These are phyloP conservation scores for Megalurothrips usitatus DNA, from an alignment of 2,888 invertebrate species.

Conservation along the genomic window DNA sequence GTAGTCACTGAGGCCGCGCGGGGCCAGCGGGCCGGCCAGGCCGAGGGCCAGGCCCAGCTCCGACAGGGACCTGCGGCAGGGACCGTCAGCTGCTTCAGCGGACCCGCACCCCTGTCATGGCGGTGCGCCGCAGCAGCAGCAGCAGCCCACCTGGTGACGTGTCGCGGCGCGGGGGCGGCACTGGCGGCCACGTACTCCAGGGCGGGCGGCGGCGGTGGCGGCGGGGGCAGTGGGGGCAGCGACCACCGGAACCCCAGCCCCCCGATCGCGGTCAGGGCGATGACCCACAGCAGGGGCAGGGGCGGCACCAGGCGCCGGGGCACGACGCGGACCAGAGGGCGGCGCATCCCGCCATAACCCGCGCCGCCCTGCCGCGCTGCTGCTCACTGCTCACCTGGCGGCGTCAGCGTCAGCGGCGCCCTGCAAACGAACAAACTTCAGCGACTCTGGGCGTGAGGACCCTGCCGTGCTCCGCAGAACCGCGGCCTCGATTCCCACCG, in stretches of 20 bases:
- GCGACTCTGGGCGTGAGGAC: too few species aligned
- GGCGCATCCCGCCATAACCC: not conserved
- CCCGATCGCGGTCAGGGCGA: not conserved
- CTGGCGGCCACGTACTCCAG: not conserved
- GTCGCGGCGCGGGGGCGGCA: not conserved
- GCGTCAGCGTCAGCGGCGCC: not conserved
- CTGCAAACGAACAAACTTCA: not conserved
- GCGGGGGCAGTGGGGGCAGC: not conserved
- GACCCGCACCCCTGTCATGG: too few species aligned
- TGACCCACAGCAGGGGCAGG: not conserved
- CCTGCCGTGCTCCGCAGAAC: not conserved
- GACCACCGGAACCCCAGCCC: not conserved
- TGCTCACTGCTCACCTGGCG: too few species aligned
- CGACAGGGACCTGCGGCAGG: slow-evolving; percentile 33
- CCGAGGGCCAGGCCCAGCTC: slow-evolving; percentile 31
- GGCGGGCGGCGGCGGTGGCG: not conserved
- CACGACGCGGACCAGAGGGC: not conserved
- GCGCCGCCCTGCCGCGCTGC: not conserved
- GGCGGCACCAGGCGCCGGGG: slow-evolving; percentile 11
- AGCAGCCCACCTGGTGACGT: not conserved
- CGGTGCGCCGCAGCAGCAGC: too few species aligned
- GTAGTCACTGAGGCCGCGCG: slow-evolving; percentile 48
- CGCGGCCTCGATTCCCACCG: not conserved
- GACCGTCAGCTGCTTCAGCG: too few species aligned
- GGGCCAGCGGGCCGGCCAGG: slow-evolving; percentile 27